phyloP scores from a whole-genome alignment of 1,140 invertebrate species.

The Pseudachorutes palmiensis region DNA sequence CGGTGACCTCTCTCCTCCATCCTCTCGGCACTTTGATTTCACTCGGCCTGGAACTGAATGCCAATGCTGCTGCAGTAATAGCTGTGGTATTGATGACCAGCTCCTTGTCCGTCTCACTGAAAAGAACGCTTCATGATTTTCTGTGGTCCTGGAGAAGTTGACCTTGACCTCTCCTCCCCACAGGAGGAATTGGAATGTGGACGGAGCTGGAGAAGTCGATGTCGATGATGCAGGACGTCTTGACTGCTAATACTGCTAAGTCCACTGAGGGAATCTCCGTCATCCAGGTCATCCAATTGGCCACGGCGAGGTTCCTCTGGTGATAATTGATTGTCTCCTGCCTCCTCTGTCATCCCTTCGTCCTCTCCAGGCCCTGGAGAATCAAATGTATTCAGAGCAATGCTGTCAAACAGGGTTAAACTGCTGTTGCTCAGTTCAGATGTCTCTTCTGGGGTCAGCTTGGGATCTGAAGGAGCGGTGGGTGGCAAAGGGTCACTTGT shows the following conservation, averaged over 20 bases:
- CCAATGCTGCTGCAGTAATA: constrained; percentile 12
- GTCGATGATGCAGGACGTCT: not conserved
- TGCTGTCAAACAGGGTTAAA: constrained; percentile 5
- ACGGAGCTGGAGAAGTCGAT: not conserved
- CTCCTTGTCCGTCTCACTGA: constrained; percentile 38
- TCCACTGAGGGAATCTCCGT: constrained; percentile 26
- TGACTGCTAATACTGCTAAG: constrained; percentile 20
- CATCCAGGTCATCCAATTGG: constrained; percentile 5
- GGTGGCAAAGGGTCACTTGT: not conserved
- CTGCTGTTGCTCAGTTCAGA: constrained; percentile 9
- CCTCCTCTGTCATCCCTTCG: not conserved
- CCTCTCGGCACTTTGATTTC: constrained; percentile 27
- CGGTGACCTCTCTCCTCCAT: too few relatives aligned
- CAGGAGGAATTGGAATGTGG: not conserved
- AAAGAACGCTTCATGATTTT: constrained; percentile 35
- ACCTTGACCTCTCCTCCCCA: not conserved
- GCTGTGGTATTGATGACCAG: constrained; percentile 25
- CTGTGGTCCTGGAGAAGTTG: constrained; percentile 16
- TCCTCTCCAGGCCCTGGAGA: not conserved
- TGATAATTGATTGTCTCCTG: not conserved
- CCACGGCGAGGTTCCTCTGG: not conserved
- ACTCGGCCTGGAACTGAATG: constrained; percentile 16
- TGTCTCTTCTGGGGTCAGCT: not conserved
- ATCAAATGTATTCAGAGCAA: constrained; percentile 10
- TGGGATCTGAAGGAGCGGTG: not conserved